Base-by-base conservation (phyloP, 2,888 invertebrate genomes). In the Galerucella pusilla region DNA sequence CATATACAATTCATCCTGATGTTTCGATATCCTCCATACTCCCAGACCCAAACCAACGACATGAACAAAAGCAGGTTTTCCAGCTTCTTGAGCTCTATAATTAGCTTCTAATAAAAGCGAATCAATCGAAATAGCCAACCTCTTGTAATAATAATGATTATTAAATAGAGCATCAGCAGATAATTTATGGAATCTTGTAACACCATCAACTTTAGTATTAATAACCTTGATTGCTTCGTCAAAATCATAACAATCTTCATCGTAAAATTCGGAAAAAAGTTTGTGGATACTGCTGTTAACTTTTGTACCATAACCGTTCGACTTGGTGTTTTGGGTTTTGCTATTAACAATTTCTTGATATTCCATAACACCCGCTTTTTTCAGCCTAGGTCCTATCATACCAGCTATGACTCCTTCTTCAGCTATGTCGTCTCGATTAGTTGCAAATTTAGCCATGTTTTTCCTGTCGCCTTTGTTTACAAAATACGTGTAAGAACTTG, bases 31-130 rank as follows among this genome's bases (percentile, higher is more conserved):
- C 83, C 86, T 90, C 93, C 94, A 93, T 0, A 93, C 92, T 0
- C 93, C 94, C n/a, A 92, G 84, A 66, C 92, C 92, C 61, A 91
- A 90, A 10, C 93, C 93, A 49, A 93, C 91, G 9, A 93, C 89
- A 85, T 93, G 93, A 2, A 93, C 80, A 79, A 89, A 93, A 0
- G 92, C 93, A 7, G 87, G 87, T 52, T 88, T 91, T 42, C 86
- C 88, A 2, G 85, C 88, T 0, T 86, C 87, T 10, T 85, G 85
- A 0, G 91, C 93, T 49, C 93, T 87, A 0, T 88, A 86, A 75
- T 92, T 90, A 0, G 92, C 91, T 77, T 93, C 93, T 16, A 92
- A 81, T 1, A 93, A 83, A 45, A 92, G 87, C 11, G 90, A 90
- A 78, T 93, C 93, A 5, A 92, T 90, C 1, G 91, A 85, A 10